Conservation (phyloP, 2,797 vertebrate species). For the Microctenopoma stevenorrisi region DNA sequence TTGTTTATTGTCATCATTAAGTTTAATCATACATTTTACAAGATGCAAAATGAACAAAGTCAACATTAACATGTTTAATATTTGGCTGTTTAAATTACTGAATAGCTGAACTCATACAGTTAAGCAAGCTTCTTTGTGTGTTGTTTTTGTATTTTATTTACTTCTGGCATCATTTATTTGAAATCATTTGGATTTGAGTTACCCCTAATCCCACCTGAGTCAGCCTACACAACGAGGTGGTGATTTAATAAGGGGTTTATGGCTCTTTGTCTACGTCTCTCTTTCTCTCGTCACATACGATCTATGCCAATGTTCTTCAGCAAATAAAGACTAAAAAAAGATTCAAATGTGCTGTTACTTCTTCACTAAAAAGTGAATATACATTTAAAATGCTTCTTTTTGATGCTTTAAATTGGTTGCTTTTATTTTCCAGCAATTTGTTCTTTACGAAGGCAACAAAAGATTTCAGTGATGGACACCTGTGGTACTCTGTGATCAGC, state of each 20-base stretch:
- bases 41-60: no score
- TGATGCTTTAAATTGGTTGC: background rate
- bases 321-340: background rate
- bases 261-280: background rate
- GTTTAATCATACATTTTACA: no score
- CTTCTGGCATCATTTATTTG: background rate
- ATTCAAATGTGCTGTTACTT: background rate
- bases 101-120: background rate
- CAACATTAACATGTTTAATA: no score
- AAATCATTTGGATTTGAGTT: background rate
- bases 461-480: constrained; percentile 91
- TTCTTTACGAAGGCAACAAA: constrained; percentile 90
- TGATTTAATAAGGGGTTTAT: constrained; percentile 15
- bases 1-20: no score
- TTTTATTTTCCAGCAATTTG: constrained; percentile 83
- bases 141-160: background rate
- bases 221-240: background rate
- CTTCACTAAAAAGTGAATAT: background rate
- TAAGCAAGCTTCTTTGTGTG: background rate
- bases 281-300: background rate
- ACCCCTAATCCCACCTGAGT: background rate
- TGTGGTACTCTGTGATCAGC: constrained; percentile 92
- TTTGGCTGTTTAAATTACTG: no score
- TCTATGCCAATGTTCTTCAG: background rate
- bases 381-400: background rate